Evolutionary conservation across 2,113 vertebrate species (phyloP).

Genomic region (Tetrax tetrax): DNA sequence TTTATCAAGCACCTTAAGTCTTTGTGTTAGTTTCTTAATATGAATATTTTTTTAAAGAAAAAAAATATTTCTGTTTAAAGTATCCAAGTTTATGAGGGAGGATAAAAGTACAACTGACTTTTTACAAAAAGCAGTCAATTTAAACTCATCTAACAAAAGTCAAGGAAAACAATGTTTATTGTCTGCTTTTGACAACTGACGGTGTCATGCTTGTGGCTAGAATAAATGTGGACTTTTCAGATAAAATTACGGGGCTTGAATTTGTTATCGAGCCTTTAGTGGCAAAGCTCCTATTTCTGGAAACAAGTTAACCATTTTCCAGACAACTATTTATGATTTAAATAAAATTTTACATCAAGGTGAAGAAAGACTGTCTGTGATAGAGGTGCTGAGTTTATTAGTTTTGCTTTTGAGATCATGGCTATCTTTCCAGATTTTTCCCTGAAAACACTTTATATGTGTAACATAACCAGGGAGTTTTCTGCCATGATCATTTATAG

Average conservation of each 20-base stretch:
- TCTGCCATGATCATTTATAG: background rate
- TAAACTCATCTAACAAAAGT: background rate
- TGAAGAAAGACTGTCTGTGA: background rate
- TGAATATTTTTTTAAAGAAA: background rate
- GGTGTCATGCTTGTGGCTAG: background rate
- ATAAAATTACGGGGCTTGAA: background rate
- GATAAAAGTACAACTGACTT: background rate
- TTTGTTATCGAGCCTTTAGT: background rate
- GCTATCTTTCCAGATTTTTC: background rate
- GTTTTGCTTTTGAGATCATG: background rate
- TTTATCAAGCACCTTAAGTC: background rate
- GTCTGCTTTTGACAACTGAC: background rate
- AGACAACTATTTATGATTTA: background rate
- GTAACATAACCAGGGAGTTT: background rate
- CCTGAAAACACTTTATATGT: background rate
- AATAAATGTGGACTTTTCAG: background rate
- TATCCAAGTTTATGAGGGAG: background rate
- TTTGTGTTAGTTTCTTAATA: background rate
- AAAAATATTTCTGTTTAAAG: background rate
- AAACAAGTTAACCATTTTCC: background rate
- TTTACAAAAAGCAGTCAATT: background rate
- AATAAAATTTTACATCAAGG: background rate
- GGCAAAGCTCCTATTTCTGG: background rate
- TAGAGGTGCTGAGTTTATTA: background rate
- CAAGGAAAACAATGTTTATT: background rate